Percentiles rank a stretch among this genome's conserved stretches.
phyloP scores from a whole-genome alignment of 1,140 invertebrate genomes.

The Ceratitis capitata region DNA sequence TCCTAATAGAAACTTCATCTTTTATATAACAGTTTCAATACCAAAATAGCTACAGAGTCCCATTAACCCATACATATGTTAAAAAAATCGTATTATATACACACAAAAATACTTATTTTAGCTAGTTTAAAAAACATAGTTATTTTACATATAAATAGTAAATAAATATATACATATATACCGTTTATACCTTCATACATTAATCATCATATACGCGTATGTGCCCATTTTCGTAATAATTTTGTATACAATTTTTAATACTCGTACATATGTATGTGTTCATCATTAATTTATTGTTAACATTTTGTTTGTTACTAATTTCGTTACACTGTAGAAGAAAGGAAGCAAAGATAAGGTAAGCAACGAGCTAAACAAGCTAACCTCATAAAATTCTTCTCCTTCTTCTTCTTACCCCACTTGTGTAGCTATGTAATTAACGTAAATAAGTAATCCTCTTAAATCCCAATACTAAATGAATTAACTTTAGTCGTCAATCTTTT shows the following conservation, averaged over 20 bases:
- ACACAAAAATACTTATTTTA: background rate
- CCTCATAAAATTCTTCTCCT: background rate
- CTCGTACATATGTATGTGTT: background rate
- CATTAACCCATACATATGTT: background rate
- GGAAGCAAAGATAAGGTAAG: conserved; percentile 85
- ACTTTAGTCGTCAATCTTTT: background rate
- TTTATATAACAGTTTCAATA: background rate
- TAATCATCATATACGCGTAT: background rate
- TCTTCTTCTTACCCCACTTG: background rate
- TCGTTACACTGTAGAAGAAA: conserved; percentile 73
- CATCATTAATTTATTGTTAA: conserved; percentile 37
- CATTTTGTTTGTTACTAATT: conserved; percentile 32
- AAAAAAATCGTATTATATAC: background rate
- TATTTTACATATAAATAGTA: background rate
- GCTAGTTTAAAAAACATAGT: background rate
- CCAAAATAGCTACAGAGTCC: background rate
- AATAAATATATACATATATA: background rate
- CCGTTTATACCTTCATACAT: background rate
- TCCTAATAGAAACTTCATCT: background rate
- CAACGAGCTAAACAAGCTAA: background rate
- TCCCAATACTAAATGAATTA: background rate
- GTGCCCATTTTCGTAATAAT: background rate
- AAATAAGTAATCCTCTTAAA: background rate
- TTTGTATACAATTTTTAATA: background rate
- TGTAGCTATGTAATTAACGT: background rate